Percentiles rank a stretch among this genome's conserved stretches.
phyloP scores from a whole-genome alignment of 2,888 invertebrate species.

The Epinotia nisella region DNA sequence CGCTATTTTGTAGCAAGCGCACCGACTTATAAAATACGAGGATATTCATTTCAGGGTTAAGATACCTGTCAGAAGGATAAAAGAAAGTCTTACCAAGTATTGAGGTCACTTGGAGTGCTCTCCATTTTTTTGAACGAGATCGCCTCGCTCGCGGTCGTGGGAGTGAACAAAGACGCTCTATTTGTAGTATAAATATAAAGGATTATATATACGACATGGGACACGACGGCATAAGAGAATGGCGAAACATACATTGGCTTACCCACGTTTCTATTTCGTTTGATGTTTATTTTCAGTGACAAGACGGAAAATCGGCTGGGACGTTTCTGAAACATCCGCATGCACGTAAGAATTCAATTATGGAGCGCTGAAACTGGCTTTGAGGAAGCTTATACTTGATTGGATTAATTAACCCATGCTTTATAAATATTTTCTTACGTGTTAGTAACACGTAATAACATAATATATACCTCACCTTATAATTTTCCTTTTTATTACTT shows the following conservation, averaged over 20 bases:
- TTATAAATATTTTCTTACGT: slow-evolving; percentile 13
- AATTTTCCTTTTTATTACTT: not conserved
- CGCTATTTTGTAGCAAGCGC: slow-evolving; percentile 30
- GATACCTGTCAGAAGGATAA: slow-evolving; percentile 63
- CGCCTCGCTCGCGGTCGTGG: slow-evolving; percentile 51
- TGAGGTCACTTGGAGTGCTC: slow-evolving; percentile 59
- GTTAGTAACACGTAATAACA: not conserved
- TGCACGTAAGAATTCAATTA: slow-evolving; percentile 41
- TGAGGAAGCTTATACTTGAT: slow-evolving; percentile 38
- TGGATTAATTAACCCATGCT: slow-evolving; percentile 36
- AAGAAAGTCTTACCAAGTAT: slow-evolving; percentile 58
- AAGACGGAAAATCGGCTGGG: slow-evolving; percentile 22
- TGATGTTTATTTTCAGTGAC: slow-evolving; percentile 43
- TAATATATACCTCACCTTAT: slow-evolving; percentile 13
- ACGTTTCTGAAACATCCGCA: slow-evolving; percentile 21
- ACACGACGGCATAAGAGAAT: slow-evolving; percentile 30
- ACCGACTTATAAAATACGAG: slow-evolving; percentile 30
- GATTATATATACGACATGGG: slow-evolving; percentile 39
- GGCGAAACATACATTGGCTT: slow-evolving; percentile 41
- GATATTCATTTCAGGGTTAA: slow-evolving; percentile 47
- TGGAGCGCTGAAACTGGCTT: slow-evolving; percentile 13
- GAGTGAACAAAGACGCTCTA: slow-evolving; percentile 47
- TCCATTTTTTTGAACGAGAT: slow-evolving; percentile 53
- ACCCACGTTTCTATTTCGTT: slow-evolving; percentile 40
- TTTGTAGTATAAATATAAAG: slow-evolving; percentile 38